A percentile compares a stretch with the other conserved stretches of the same genome.
These are phyloP conservation scores for Cardinalis cardinalis DNA, from an alignment of 2,113 vertebrate species.

Conservation along the genomic window DNA sequence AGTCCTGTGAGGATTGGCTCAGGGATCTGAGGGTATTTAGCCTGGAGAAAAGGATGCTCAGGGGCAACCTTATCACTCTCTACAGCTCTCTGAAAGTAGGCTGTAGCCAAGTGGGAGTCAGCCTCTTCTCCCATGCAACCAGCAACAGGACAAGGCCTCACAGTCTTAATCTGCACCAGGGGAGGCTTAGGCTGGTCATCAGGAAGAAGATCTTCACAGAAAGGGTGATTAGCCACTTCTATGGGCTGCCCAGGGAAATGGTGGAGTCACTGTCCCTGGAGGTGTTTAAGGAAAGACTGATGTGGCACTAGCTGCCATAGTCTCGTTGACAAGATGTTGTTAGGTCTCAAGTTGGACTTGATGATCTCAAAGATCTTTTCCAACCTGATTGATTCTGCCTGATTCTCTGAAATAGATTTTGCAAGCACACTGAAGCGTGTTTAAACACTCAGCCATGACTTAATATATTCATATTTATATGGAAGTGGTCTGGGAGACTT, in stretches of 20 bases:
- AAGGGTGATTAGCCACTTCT: not conserved
- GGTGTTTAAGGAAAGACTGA: not conserved
- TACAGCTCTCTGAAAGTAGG: not conserved
- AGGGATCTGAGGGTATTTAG: not conserved
- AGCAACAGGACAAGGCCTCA: not conserved
- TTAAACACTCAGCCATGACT: not conserved
- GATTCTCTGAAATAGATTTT: not conserved
- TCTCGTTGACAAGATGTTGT: not conserved
- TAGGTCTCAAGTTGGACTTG: not conserved
- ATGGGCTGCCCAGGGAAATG: not conserved
- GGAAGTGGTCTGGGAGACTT: not conserved
- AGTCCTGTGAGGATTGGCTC: not conserved
- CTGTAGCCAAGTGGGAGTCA: too few relatives aligned
- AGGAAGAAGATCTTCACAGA: not conserved
- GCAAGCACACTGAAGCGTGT: not conserved
- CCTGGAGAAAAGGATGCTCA: not conserved
- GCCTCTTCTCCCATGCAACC: not conserved
- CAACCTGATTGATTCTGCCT: not conserved
- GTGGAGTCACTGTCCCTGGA: not conserved
- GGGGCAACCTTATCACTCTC: not conserved
- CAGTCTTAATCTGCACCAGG: not conserved
- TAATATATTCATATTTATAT: not conserved
- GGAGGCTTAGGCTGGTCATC: not conserved
- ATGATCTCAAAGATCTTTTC: not conserved
- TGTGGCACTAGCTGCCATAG: not conserved